Base-by-base conservation (phyloP, 2,797 vertebrate genomes). In the Tarsius wallacei region DNA sequence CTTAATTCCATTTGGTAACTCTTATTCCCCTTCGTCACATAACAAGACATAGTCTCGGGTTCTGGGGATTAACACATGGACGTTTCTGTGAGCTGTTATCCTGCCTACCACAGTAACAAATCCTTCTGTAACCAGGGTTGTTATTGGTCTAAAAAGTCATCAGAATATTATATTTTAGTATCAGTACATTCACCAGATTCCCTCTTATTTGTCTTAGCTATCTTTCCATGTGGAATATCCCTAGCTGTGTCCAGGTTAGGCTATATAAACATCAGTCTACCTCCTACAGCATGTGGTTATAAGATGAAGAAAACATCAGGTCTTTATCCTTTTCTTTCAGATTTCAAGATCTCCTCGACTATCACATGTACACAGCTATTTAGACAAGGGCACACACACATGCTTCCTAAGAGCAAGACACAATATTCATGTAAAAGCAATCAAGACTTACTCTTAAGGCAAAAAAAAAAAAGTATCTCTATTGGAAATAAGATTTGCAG, bases 381-480 rank as follows among this genome's bases (percentile, higher is more conserved):
- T 95, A 26, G n/a, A 26, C 22, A 89, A 68, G 9, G 22, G 2
- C 33, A 42, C 8, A 11, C 4, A n/a, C 26, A 71, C n/a, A 26
- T 71, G 13, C 21, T 76, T 82, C 49, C 57, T 77, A 74, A 91
- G 24, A 68, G 28, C 1, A 95, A 57, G n/a, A 61, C 16, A 49
- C 14, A n/a, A n/a, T 31, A 87, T 68, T 77, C 15, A n/a, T 51
- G 31, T 71, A n/a, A 59, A 91, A 76, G 61, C 17, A 49, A 12
- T 64, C 71, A 36, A 84, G 82, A 88, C 9, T 17, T 15, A 21
- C 47, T 71, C 42, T 71, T 57, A 68, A 42, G 53, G 49, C 92
- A 94, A 90, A 15, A 93, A 94, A 94, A 90, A 15, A 93, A 91
- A 53, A 36, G 2, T 36, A 6, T 71, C n/a, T 24, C 7, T 63